Conservation (phyloP, 2,888 invertebrate species). For the Anthophora plumipes region DNA sequence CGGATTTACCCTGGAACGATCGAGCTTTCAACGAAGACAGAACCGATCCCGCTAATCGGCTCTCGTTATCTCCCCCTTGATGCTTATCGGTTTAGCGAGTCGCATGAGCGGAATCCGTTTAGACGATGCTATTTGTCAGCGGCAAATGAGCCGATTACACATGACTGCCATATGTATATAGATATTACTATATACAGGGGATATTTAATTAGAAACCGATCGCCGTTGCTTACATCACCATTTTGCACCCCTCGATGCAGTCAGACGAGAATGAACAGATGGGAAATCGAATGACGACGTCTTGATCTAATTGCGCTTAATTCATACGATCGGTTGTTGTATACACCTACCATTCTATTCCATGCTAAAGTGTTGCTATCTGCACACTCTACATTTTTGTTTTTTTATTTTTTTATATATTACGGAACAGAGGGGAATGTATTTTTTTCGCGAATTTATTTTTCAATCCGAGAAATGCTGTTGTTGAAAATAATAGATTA, state of each 20-base stretch:
- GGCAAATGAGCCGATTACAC: slow-evolving; percentile 71
- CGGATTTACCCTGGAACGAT: slow-evolving; percentile 59
- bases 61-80: slow-evolving; percentile 70
- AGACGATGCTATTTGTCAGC: slow-evolving; percentile 72
- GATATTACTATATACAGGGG: slow-evolving; percentile 10
- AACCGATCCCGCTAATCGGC: slow-evolving; percentile 71
- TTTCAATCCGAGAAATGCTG: neutral
- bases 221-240: slow-evolving; percentile 23
- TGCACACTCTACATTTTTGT: too few species aligned
- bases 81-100: slow-evolving; percentile 74
- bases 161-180: slow-evolving; percentile 12
- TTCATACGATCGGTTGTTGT: too few species aligned
- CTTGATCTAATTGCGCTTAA: neutral
- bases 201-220: slow-evolving; percentile 71
- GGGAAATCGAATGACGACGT: slow-evolving; percentile 13
- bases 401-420: neutral
- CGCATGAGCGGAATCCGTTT: slow-evolving; percentile 72
- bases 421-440: too few species aligned
- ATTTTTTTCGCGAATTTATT: slow-evolving; percentile 11
- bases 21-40: slow-evolving; percentile 46
- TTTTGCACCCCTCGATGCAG: slow-evolving; percentile 7
- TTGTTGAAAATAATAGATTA: slow-evolving; percentile 32
- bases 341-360: too few species aligned
- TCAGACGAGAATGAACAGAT: slow-evolving; percentile 14
- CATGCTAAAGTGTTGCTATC: too few species aligned